Evolutionary conservation across 2,113 vertebrate species (phyloP), one percentile per base, ranked within the genome.

Genomic region (Microtus ochrogaster): DNA sequence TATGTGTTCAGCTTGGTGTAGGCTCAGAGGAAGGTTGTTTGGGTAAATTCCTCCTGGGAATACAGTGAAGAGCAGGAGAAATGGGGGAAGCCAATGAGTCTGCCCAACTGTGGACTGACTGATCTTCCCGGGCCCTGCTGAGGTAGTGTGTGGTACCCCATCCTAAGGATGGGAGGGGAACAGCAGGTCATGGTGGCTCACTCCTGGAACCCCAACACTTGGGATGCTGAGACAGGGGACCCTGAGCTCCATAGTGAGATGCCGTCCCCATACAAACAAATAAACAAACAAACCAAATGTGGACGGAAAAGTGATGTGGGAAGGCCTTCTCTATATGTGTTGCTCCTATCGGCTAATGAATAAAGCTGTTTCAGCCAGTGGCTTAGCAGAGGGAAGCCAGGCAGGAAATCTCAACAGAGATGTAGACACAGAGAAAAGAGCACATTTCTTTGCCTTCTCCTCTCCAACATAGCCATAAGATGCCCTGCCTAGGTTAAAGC

Each of bases 391-490:
- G 55, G 55, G 4, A 58, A 58, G 55, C 55, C 17, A 58, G 55
- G 55, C 4, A 16, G 55, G 55, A 55, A 55, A 55, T 55, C 55
- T 55, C 52, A 55, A 55, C 14, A 55, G 52, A 55, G 52, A 55
- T 55, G 14, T 5, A 55, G 55, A 55, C 55, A 58, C 55, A 58
- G 17, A 58, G 55, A 58, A 58, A 63, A 7, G 26, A 39, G 17
- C 28, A 4, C 41, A 7, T 66, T 85, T 68, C 61, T 66, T 17
- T 33, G 39, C 28, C 22, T 68, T 52, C 9, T 44, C 22, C 3
- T 5, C 2, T 21, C 1, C 9, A 22, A 7, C 1, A 10, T 21
- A 8, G 12, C 41, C 65, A 65, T 41, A 44, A 22, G 9, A 30
- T 44, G 58, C 26, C 61, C 4, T 19, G 26, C n/a, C n/a, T 63